Base-by-base conservation (phyloP, 2,797 vertebrate species). In the Enteromius anoplus region DNA sequence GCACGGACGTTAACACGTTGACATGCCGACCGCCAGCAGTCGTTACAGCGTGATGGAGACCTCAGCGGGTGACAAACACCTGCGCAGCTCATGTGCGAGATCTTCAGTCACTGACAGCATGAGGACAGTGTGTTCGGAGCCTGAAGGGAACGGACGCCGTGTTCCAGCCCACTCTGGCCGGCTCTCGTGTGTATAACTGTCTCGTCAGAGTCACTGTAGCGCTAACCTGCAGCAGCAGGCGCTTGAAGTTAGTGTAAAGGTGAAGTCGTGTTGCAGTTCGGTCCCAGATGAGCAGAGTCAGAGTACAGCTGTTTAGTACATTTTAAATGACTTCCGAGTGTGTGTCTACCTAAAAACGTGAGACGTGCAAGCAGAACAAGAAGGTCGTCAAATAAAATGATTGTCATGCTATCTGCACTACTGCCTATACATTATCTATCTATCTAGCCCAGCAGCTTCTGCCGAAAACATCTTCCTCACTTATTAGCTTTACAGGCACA, bases 61-160 rank as follows among this genome's bases (percentile, higher is more conserved):
- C 66, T 51, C 68, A 51, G 71, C n/a, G 40, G 66, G 55, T 78
- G 66, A 83, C 82, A 79, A 72, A 84, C 77, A 64, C 45, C 42
- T 78, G 65, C n/a, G 9, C 12, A 32, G 19, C 75, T 78, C 26
- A 32, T 29, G 60, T 29, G 17, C 7, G 21, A 68, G 71, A 29
- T 58, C 60, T 66, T 10, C 14, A 12, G 34, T 42, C 42, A 2
- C 75, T 42, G 78, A 75, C 40, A 51, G 10, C 21, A 71, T 10
- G 62, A 75, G 78, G 60, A 55, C 81, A 55, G 62, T 1, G 23
- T 26, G 51, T 60, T 69, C 70, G 21, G 70, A 62, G 37, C 68
- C 82, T 75, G 83, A 68, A 75, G 77, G 60, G 23, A 23, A 55
- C 11, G 53, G 32, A 64, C 75, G n/a, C 3, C 71, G 32, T 10